Conservation (phyloP, 2,888 invertebrate genomes). For the Chydorus sphaericus region DNA sequence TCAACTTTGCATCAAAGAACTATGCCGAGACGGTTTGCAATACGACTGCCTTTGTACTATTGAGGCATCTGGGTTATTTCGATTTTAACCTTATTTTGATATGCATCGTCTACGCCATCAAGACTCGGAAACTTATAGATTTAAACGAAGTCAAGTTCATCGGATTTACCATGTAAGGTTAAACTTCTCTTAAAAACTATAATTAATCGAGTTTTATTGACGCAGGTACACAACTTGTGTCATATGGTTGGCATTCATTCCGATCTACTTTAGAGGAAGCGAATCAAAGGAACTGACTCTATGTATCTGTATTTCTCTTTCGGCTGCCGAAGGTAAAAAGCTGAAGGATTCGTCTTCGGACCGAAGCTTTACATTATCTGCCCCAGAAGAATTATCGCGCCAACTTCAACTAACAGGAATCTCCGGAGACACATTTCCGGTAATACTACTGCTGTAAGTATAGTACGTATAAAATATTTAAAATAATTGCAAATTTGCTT, state of each 20-base stretch:
- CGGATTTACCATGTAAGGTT: conserved; percentile 67
- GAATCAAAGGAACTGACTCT: conserved; percentile 42
- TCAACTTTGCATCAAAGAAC: conserved; percentile 35
- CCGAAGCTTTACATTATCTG: conserved; percentile 55
- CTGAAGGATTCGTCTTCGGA: conserved; percentile 53
- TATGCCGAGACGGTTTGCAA: conserved; percentile 51
- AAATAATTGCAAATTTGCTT: too few relatives aligned
- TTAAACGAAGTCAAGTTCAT: conserved; percentile 62
- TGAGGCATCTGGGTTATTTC: conserved; percentile 50
- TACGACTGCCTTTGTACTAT: conserved; percentile 38
- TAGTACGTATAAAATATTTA: too few relatives aligned
- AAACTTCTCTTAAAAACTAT: too few relatives aligned
- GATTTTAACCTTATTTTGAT: conserved; percentile 56
- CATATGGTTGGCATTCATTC: conserved; percentile 62
- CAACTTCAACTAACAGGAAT: too few relatives aligned
- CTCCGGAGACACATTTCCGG: too few relatives aligned
- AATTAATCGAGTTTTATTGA: too few relatives aligned
- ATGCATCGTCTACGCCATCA: conserved; percentile 59
- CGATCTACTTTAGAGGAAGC: conserved; percentile 54
- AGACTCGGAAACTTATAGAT: conserved; percentile 62
- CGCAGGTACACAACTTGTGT: conserved; percentile 64
- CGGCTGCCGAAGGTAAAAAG: conserved; percentile 55
- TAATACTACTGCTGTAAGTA: too few relatives aligned
- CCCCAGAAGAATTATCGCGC: conserved; percentile 62
- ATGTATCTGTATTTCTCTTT: conserved; percentile 56